Evolutionary conservation across 2,888 invertebrate genomes (phyloP), one percentile per base, ranked within the genome.

Genomic region (Cerastoderma edule): DNA sequence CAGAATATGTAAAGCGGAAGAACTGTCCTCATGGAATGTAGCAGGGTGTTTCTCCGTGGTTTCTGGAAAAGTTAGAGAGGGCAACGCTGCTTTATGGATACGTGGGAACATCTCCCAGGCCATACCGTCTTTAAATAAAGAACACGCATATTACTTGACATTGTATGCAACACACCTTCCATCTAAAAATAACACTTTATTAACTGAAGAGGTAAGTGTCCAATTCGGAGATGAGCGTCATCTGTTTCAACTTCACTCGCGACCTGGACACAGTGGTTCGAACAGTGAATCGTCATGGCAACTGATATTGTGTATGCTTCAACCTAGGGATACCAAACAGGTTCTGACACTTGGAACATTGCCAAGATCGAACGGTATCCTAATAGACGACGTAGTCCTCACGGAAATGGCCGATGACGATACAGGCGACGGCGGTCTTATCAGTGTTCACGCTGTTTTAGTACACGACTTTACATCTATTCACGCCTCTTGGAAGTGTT

Each of bases 401-500:
- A 33, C 67, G 16, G 67, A 73, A 46, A 68, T 80, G 19, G 30
- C 50, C n/a, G 63, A 68, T 13, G 54, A 57, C 19, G 56, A 48
- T 22, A 46, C 56, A n/a, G 35, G 6, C 3, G 28, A 2, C 5
- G 35, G n/a, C 1, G 69, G 63, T 44, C 69, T 68, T 46, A 73
- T 78, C 5, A 70, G 66, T 30, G 74, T 71, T 8, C 80, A 80
- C 33, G 70, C 76, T 10, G 83, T 78, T 0, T 80, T 73, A 60
- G 22, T 80, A 4, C 80, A 83, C 67, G 78, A 80, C 22, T 80
- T 78, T 73, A 72, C 78, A 6, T 78, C 83, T 0, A 56, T 83
- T 16, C 78, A 82, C 73, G 85, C 77, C 5, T 67, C 80, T 0
- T 85, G 85, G 85, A 70, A 69, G 27, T 80, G 78, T 73, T 30